Evolutionary conservation across 30 jellyfish, hydroid and myxozoan genomes (phyloP).

Genomic region (Nemopilema nomurai): DNA sequence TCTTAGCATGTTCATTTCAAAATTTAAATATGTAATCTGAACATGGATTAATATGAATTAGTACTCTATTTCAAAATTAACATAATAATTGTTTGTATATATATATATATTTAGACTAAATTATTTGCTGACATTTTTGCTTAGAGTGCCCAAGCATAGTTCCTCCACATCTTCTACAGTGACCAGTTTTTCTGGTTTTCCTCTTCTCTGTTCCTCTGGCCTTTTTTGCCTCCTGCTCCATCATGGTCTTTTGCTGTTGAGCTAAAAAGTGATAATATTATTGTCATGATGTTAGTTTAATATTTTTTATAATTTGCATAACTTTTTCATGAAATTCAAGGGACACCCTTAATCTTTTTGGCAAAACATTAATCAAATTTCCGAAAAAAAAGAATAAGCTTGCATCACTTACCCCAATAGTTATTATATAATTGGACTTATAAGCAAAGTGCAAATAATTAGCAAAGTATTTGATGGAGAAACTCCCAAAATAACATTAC

Average conservation of each 20-base stretch:
- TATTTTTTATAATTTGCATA: neutral
- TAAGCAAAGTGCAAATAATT: neutral
- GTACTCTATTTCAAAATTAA: neutral
- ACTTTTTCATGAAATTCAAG: neutral
- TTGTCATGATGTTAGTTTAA: neutral
- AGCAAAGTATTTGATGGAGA: neutral
- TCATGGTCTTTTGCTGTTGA: constrained; percentile 4
- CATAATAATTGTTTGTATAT: neutral
- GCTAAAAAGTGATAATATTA: constrained; percentile 3
- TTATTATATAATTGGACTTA: neutral
- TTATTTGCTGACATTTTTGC: neutral
- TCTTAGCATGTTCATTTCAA: neutral
- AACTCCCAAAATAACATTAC: neutral
- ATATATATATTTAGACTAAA: neutral
- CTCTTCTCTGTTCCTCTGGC: neutral
- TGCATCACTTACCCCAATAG: neutral
- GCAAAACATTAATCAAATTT: neutral
- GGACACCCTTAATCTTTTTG: neutral
- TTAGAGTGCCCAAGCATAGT: constrained; percentile 7
- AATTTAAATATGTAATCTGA: neutral
- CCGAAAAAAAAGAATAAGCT: neutral
- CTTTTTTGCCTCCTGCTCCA: constrained; percentile 5
- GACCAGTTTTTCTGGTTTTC: neutral
- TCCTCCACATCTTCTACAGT: constrained; percentile 15
- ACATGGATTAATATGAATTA: neutral